Base-by-base conservation (phyloP, 2,888 invertebrate genomes). In the Acrocera orbiculus region DNA sequence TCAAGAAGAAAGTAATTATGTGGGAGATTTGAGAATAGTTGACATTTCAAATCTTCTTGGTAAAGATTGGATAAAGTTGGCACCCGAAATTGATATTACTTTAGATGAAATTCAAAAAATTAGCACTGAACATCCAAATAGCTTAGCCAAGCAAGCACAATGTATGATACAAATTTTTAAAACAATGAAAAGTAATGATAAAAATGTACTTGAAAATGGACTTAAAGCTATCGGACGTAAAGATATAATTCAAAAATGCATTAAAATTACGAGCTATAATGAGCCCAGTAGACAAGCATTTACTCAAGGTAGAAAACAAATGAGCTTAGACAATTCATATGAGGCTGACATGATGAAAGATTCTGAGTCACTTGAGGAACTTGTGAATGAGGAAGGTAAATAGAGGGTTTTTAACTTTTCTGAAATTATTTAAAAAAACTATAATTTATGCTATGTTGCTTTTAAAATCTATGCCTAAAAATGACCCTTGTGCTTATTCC, bases 231-330 rank as follows among this genome's bases (percentile, higher is more conserved):
- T 93, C 40, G 83, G 83, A 36, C 69, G 93, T 46, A 87, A 87
- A 50, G 92, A 93, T 55, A 89, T 93, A 33, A 80, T 90, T 47
- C 76, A 78, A 43, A 78, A 82, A 47, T 86, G 85, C 57, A 76
- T 81, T 44, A 75, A 42, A 34, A 42, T 41, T 4, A 41, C 39
- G 13, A 35, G 30, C 7, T 41, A 41, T 27, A 40, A 41, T 8
- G 43, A 41, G 29, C 39, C 40, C 10, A 41, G 35, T 24, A 34
- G 37, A 9, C 36, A 36, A 10, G 34, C 31, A 5, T 30, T 17
- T 23, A n/a, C n/a, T 16, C 19, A 16, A 4, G 37, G 31, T 8
- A 29, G 35, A 10, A 34, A 55, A 41, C 64, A 64, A 40, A 55
- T 61, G 45, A 65, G 64, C 38, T 51, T 66, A 30, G 65, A 66